Base-by-base conservation (phyloP, 2,888 invertebrate genomes). In the Busseola fusca region DNA sequence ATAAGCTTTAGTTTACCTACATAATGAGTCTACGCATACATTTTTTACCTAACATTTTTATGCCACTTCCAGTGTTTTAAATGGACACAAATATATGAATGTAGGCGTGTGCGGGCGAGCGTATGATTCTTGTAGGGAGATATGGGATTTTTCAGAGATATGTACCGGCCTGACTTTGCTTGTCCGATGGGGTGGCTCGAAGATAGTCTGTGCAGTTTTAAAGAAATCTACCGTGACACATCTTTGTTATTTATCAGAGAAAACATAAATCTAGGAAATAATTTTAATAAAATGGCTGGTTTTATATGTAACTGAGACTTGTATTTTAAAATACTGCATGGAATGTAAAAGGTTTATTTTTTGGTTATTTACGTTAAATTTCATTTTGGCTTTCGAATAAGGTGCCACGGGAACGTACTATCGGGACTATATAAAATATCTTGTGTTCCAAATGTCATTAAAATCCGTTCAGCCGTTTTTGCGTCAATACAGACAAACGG, bases 101-200 rank as follows among this genome's bases (percentile, higher is more conserved):
- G 88, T 91, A 92, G 90, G 91, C 92, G 90, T 88, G 93, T 90
- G 91, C 93, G 90, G 91, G 92, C 90, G 93, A 91, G 90, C 94
- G 91, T 93, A 89, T 95, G 95, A 95, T 95, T 93, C 91, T 92
- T 85, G 90, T 84, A 92, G 93, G 93, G 93, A 91, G 93, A 94
- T 94, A 93, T 91, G 91, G 92, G 93, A 94, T 95, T 93, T 92
- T 90, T 89, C 90, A 87, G 88, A 92, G 91, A 92, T 91, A 93
- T 90, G 89, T 89, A 88, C 91, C 88, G 89, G 86, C 87, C 91
- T 87, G 87, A 85, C 91, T 90, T 83, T 86, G 84, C 90, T 88
- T 88, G 95, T 91, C 93, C 93, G 87, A 93, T 87, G 85, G 91
- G 90, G 90, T 86, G 82, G 60, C 75, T 83, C n/a, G 1, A 45